Conservation (phyloP, 2,113 vertebrate genomes). For the Himantopus leucocephalus region DNA sequence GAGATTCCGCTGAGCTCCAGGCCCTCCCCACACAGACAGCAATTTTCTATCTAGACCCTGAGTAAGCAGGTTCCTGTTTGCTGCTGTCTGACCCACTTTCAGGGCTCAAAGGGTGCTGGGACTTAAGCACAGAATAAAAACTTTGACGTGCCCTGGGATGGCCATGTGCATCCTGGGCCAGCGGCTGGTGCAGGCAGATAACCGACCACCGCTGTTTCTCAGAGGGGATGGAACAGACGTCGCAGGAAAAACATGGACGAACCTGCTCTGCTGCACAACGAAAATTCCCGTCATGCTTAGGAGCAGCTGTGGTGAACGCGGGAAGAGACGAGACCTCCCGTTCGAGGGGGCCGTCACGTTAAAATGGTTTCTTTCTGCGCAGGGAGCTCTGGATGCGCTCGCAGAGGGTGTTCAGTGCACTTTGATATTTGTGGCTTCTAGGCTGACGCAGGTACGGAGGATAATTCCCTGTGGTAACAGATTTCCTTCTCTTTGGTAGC, state of each 20-base stretch:
- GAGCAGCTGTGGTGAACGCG: background rate
- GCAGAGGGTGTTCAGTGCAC: background rate
- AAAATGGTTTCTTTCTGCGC: background rate
- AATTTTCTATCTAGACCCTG: background rate
- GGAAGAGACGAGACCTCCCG: background rate
- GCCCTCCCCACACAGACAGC: background rate
- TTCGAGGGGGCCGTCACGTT: rapidly evolving
- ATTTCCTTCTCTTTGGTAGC: slow-evolving; percentile 73
- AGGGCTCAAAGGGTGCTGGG: background rate
- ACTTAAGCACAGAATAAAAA: background rate
- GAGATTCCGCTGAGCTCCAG: background rate
- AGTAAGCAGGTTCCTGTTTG: background rate
- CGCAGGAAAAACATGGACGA: background rate
- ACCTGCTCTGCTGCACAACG: background rate
- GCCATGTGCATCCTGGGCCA: rapidly evolving
- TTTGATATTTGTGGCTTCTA: background rate
- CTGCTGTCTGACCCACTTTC: background rate
- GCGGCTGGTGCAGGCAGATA: background rate
- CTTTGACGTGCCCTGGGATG: rapidly evolving
- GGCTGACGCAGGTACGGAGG: too few species aligned
- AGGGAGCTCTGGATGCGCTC: background rate
- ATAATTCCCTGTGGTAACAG: background rate
- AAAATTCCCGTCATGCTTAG: background rate
- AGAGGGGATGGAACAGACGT: background rate
- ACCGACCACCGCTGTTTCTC: rapidly evolving